A percentile compares a stretch with the other conserved stretches of the same genome.
These are phyloP conservation scores for Crotalus helleri DNA, from an alignment of 2,113 vertebrate genomes.

Conservation along the genomic window DNA sequence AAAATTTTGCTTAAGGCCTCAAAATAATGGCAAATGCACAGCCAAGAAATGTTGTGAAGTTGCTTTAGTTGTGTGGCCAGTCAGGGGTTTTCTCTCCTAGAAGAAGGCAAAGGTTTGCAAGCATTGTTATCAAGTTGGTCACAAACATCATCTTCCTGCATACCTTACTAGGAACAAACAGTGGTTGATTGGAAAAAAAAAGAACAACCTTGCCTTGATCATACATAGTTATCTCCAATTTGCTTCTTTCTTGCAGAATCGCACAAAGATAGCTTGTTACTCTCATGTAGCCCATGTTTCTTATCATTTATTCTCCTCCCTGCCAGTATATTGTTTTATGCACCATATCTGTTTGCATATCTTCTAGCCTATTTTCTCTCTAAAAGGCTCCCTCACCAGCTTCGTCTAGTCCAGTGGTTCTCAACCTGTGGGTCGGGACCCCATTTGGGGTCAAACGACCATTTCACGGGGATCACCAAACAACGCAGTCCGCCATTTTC, in stretches of 20 bases:
- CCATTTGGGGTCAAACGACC: too few relatives aligned
- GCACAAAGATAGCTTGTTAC: not conserved
- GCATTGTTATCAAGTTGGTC: not conserved
- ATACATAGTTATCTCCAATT: not conserved
- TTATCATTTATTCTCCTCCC: not conserved
- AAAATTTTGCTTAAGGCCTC: not conserved
- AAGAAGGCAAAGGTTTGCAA: not conserved
- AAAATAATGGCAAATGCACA: not conserved
- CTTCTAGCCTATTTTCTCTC: not conserved
- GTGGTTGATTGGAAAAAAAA: not conserved
- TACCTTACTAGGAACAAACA: not conserved
- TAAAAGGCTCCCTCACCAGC: not conserved
- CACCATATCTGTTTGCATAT: not conserved
- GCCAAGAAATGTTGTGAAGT: not conserved
- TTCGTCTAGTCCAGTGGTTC: too few relatives aligned
- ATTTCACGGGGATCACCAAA: too few relatives aligned
- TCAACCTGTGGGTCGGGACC: too few relatives aligned
- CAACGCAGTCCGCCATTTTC: too few relatives aligned
- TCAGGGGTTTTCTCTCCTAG: not conserved
- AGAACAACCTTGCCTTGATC: not conserved
- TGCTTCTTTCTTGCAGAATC: not conserved
- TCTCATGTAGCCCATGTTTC: not conserved
- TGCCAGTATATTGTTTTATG: not conserved
- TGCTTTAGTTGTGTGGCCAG: not conserved
- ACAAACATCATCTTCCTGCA: not conserved